phyloP scores from a whole-genome alignment of 2,888 invertebrate species.

The Pristionchus mayeri region DNA sequence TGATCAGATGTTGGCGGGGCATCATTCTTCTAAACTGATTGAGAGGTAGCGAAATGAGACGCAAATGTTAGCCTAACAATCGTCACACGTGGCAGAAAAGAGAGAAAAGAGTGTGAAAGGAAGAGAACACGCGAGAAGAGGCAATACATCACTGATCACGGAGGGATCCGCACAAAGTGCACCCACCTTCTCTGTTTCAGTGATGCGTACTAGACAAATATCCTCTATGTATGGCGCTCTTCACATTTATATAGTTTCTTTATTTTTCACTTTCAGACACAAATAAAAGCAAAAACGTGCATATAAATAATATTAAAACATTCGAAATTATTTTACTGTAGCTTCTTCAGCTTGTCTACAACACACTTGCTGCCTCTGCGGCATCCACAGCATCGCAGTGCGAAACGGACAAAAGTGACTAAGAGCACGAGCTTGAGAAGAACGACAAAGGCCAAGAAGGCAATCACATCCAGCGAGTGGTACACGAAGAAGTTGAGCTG shows the following conservation, averaged over 20 bases:
- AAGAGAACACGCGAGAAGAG: background rate
- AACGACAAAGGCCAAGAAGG: constrained; percentile 41
- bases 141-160: background rate
- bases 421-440: background rate
- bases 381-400: background rate
- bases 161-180: background rate
- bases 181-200: no score
- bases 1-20: background rate
- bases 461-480: constrained; percentile 65
- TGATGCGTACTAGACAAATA: no score
- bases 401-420: background rate
- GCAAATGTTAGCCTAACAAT: no score
- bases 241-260: no score
- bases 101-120: background rate
- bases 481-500: constrained; percentile 64
- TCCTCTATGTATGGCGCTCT: no score
- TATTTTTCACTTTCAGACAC: no score
- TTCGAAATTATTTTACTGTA: background rate
- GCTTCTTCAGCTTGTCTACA: background rate
- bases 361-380: background rate
- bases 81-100: no score
- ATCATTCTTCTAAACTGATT: background rate
- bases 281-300: no score
- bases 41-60: background rate
- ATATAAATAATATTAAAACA: no score